Percentiles rank a stretch among this genome's conserved stretches.
phyloP scores from a whole-genome alignment of 2,113 vertebrate species.

The Podocnemis expansa region DNA sequence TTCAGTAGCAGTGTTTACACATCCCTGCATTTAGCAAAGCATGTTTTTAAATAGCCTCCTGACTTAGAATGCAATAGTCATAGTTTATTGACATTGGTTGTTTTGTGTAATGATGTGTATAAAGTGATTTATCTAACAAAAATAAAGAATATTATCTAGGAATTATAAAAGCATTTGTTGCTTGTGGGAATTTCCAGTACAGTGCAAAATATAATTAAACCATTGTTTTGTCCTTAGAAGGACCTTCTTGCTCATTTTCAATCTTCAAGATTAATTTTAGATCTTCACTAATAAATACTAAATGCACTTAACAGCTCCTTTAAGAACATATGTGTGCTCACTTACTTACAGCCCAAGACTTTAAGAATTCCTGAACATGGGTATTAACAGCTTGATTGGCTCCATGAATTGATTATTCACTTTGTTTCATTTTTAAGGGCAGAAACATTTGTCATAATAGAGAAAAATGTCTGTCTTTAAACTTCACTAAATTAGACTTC shows the following conservation, averaged over 20 bases:
- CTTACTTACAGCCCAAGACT: not conserved
- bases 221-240: not conserved
- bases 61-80: not conserved
- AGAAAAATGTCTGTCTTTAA: not conserved
- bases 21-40: not conserved
- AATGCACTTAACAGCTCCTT: not conserved
- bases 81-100: not conserved
- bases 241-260: not conserved
- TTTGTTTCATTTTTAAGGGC: not conserved
- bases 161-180: not conserved
- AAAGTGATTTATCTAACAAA: constrained; percentile 1
- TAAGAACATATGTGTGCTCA: not conserved
- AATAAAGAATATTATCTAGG: not conserved
- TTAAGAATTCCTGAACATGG: not conserved
- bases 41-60: not conserved
- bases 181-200: not conserved
- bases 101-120: not conserved
- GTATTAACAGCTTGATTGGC: not conserved
- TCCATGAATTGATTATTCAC: not conserved
- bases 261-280: not conserved
- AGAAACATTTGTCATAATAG: not conserved
- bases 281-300: not conserved
- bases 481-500: not conserved
- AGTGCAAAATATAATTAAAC: not conserved
- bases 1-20: not conserved